A percentile compares a stretch with the other conserved stretches of the same genome.
These are phyloP conservation scores for Micronycteris hirsuta DNA, from an alignment of 2,113 vertebrate species.

Conservation along the genomic window DNA sequence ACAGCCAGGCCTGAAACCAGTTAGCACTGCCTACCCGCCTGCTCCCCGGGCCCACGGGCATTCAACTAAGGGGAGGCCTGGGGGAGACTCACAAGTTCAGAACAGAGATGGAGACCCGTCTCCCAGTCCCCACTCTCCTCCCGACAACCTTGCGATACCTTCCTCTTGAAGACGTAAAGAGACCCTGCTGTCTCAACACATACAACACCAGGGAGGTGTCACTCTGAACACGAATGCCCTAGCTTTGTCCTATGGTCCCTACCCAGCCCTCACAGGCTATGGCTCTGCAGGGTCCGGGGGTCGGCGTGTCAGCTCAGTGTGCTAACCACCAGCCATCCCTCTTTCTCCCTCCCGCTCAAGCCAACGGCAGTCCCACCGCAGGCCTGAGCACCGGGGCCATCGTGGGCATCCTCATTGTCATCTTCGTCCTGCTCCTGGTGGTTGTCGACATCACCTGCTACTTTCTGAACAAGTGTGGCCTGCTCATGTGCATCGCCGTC, in stretches of 20 bases:
- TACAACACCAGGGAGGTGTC: neutral
- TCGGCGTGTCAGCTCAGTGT: neutral
- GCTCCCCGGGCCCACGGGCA: neutral
- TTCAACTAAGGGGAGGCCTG: neutral
- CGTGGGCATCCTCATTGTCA: constrained; percentile 93
- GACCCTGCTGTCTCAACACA: neutral
- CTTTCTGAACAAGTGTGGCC: constrained; percentile 98
- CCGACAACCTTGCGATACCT: neutral
- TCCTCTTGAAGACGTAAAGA: neutral
- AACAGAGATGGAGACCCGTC: neutral
- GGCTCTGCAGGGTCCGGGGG: neutral
- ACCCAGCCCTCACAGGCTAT: neutral
- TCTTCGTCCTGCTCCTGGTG: constrained; percentile 93
- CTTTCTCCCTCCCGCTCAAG: constrained; percentile 73
- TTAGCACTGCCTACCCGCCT: neutral
- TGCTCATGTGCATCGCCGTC: constrained; percentile 98
- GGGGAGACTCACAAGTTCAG: neutral
- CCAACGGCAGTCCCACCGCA: constrained; percentile 83
- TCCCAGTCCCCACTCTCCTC: neutral
- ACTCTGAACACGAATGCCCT: neutral
- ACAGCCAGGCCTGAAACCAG: neutral
- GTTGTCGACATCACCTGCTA: constrained; percentile 96
- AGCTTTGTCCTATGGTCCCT: neutral
- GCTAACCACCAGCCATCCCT: constrained; percentile 34
- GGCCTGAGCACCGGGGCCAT: constrained; percentile 91